These are phyloP conservation scores for Triplophysa rosa DNA, from an alignment of 2,113 vertebrate species.

Conservation along the genomic window DNA sequence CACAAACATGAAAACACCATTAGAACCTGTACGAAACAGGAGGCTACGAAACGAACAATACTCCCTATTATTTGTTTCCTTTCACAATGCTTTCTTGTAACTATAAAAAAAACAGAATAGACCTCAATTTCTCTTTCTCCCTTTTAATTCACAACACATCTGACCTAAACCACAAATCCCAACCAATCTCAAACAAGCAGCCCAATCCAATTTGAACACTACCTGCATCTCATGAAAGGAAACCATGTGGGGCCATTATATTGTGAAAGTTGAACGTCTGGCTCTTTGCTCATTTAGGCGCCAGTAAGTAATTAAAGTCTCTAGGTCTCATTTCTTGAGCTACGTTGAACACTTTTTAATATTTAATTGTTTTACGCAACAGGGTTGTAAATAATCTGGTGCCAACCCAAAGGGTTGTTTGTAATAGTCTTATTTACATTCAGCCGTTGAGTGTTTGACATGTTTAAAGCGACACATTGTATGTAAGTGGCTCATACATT, in stretches of 20 bases:
- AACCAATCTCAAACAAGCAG: constrained; percentile 63
- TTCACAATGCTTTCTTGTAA: not conserved
- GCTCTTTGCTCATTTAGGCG: constrained; percentile 18
- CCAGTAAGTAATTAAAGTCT: constrained; percentile 22
- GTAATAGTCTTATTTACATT: not conserved
- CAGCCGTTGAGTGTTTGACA: constrained; percentile 50
- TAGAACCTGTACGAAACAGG: not conserved
- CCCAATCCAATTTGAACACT: constrained; percentile 72
- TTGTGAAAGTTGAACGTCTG: constrained; percentile 23
- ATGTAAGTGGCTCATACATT: constrained; percentile 42
- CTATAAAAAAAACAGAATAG: no score
- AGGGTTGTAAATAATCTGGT: not conserved
- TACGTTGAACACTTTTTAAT: not conserved
- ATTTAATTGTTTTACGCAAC: not conserved
- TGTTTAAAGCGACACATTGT: constrained; percentile 70
- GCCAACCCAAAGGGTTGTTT: not conserved
- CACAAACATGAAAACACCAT: constrained; percentile 48
- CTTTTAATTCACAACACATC: constrained; percentile 35
- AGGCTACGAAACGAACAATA: not conserved
- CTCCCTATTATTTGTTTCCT: not conserved
- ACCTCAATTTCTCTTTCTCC: not conserved
- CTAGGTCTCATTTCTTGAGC: not conserved
- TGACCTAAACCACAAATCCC: constrained; percentile 68
- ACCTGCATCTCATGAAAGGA: constrained; percentile 50
- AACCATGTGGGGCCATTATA: constrained; percentile 30